phyloP scores from a whole-genome alignment of 2,113 vertebrate species.

The Oreochromis aureus region DNA sequence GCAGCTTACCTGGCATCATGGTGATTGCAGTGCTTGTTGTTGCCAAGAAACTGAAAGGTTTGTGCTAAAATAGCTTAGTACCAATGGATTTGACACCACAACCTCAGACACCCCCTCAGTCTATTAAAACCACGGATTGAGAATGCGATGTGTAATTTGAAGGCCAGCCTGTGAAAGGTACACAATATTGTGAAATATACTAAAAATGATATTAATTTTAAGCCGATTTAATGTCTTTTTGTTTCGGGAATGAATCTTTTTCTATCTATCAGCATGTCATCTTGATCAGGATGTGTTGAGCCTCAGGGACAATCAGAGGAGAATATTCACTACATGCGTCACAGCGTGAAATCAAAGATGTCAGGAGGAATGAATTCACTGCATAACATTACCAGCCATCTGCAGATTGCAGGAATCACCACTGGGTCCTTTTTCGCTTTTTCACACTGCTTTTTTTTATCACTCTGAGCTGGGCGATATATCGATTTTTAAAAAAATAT shows the following conservation, averaged over 20 bases:
- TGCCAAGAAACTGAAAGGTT: slow-evolving; percentile 7
- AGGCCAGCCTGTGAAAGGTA: background rate
- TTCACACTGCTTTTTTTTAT: background rate
- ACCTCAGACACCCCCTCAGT: background rate
- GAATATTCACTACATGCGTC: background rate
- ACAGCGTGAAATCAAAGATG: background rate
- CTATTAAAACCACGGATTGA: background rate
- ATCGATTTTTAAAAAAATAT: no score
- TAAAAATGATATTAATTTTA: background rate
- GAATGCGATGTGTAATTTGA: background rate
- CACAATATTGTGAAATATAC: background rate
- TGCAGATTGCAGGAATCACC: slow-evolving; percentile 10
- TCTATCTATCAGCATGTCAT: background rate
- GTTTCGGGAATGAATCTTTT: background rate
- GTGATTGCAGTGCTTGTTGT: background rate
- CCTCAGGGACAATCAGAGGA: background rate
- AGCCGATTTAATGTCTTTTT: background rate
- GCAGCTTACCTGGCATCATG: background rate
- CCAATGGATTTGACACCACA: background rate
- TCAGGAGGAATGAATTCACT: slow-evolving; percentile 5
- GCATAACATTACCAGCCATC: slow-evolving; percentile 20
- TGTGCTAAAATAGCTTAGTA: background rate
- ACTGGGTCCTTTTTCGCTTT: background rate
- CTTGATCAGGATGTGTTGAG: background rate
- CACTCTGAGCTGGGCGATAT: no score